Evolutionary conservation across 2,113 vertebrate species (phyloP), one percentile per base, ranked within the genome.

Genomic region (Cyprinodon brontotheroides): DNA sequence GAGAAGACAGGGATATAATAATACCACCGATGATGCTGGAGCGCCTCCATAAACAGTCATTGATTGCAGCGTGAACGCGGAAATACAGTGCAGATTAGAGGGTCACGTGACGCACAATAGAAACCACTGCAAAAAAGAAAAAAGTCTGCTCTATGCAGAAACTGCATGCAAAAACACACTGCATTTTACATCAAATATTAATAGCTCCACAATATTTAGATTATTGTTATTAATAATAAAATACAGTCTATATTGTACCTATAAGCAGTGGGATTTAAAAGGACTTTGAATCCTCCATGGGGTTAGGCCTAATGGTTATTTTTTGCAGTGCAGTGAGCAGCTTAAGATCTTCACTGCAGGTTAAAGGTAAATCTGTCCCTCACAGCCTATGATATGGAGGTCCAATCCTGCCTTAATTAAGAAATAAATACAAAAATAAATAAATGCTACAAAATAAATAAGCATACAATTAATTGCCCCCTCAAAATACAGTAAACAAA

Each of bases 41-140:
- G 48, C 81, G 15, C 50, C 75, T 77, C 80, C 89, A 77, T 65
- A 72, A 76, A 81, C 10, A 63, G 71, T 77, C 80, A 87, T 71
- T 75, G 82, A 86, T 74, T 69, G 63, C 68, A 68, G 80, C 85
- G 84, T 77, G 86, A 82, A 92, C 75, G 87, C 90, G 90, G 90
- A 92, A 93, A 87, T 77, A 89, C 87, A 43, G 36, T 14, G 53
- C 70, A 70, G 90, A 89, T 92, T 92, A 92, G 39, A 62, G n/a
- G 67, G 75, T 93, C 92, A 93, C 43, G 91, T 93, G 92, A 93
- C 2, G 45, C 75, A 50, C 65, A 68, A n/a, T 50, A 73, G 72
- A 38, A 78, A 79, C 81, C 87, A 59, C 80, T 91, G 88, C 50
- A 89, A 84, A 70, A 72, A 60, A 41, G 29, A 29, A 29, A 29